Evolutionary conservation across 2,888 invertebrate species (phyloP).

Genomic region (Drosophila kambysellisi): DNA sequence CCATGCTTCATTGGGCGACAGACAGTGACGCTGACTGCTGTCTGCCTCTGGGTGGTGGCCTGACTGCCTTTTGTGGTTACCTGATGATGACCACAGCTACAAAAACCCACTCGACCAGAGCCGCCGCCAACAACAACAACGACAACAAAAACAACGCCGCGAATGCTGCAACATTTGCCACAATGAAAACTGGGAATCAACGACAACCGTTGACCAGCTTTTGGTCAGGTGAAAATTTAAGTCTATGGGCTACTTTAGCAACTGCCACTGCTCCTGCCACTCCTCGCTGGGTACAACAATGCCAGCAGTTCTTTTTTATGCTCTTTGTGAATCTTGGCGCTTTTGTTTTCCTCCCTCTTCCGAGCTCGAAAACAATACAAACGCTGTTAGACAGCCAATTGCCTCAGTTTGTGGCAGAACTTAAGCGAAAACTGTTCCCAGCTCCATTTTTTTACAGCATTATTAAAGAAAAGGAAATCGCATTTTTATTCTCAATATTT

Average conservation of each 20-base stretch:
- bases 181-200: slow-evolving; percentile 53
- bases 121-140: slow-evolving; percentile 17
- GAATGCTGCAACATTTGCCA: slow-evolving; percentile 46
- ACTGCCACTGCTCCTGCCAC: slow-evolving; percentile 5
- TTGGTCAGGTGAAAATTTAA: slow-evolving; percentile 61
- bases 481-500: neutral
- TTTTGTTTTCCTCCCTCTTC: slow-evolving; percentile 25
- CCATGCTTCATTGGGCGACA: slow-evolving; percentile 65
- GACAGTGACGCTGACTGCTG: slow-evolving; percentile 14
- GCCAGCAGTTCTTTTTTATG: neutral
- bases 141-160: slow-evolving; percentile 24
- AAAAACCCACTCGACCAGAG: slow-evolving; percentile 44
- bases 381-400: slow-evolving; percentile 24
- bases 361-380: neutral
- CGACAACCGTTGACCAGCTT: slow-evolving; percentile 53
- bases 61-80: slow-evolving; percentile 53
- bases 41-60: slow-evolving; percentile 3
- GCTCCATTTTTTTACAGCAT: neutral
- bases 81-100: slow-evolving; percentile 53
- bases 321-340: slow-evolving; percentile 10
- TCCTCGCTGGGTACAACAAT: slow-evolving; percentile 20
- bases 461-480: neutral
- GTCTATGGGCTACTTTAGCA: slow-evolving; percentile 7
- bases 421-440: slow-evolving; percentile 1
- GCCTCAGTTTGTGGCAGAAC: neutral